A percentile compares a stretch with the other conserved stretches of the same genome.
Conservation (phyloP, 2,797 vertebrate species). For the Parauchenoglanis punctatus region DNA sequence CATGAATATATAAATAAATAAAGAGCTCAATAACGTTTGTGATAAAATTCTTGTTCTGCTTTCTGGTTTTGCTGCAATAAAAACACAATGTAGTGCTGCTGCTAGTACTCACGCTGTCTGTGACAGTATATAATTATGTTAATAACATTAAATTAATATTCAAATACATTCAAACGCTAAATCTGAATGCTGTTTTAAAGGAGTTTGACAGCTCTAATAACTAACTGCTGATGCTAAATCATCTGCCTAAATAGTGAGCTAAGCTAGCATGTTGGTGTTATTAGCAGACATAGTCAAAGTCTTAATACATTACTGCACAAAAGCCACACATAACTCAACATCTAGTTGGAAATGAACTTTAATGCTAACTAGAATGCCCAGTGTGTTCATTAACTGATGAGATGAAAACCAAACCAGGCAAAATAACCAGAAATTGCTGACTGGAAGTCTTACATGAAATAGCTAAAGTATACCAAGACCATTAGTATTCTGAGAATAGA, state of each 20-base stretch:
- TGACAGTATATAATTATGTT: conserved; percentile 1
- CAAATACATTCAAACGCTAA: not conserved
- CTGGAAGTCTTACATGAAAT: not conserved
- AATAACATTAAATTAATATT: not conserved
- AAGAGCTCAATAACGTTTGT: not conserved
- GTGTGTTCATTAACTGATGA: not conserved
- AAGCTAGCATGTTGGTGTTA: not conserved
- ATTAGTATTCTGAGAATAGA: not conserved
- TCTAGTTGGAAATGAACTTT: not conserved
- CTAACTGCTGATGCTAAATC: not conserved
- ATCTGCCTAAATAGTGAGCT: not conserved
- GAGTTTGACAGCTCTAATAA: not conserved
- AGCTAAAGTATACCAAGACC: not conserved
- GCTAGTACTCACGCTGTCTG: conserved; percentile 2
- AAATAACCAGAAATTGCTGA: not conserved
- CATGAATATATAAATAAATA: not conserved
- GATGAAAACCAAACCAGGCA: not conserved
- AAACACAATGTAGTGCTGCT: not conserved
- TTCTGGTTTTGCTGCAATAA: not conserved
- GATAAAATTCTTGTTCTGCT: not conserved
- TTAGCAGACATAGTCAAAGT: not conserved
- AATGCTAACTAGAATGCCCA: not conserved
- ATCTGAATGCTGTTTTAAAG: not conserved
- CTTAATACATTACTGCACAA: not conserved
- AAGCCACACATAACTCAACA: not conserved